Base-by-base conservation (phyloP, 1,140 invertebrate genomes). In the Maconellicoccus hirsutus region DNA sequence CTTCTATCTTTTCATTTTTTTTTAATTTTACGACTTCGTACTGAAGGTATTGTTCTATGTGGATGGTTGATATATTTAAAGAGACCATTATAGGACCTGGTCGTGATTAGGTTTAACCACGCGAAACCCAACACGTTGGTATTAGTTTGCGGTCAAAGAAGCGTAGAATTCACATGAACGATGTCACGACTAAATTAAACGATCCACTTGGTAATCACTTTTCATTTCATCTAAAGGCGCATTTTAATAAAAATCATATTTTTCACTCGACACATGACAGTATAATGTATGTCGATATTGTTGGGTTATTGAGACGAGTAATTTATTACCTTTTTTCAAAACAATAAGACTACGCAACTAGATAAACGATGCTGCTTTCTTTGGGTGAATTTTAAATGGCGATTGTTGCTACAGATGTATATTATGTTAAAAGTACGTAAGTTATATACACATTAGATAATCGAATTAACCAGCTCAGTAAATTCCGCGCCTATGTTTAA, bases 161-260 rank as follows among this genome's bases (percentile, higher is more conserved):
- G 29, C 29, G 29, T 6, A 33, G 29, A 33, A 33, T 33, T 33
- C 29, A 33, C 29, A 33, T 33, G 4, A 33, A 52, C 42, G 42
- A 52, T 19, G 42, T 52, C 42, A 52, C 42, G 42, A 52, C n/a
- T 12, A 33, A 33, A 52, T 19, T 52, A 52, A 14, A 52, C 42
- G 12, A 16, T 16, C 12, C n/a, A 3, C 10, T 16, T 8, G n/a
- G 12, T 16, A 52, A 52, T 52, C 42, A 52, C 42, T 52, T 52
- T 52, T 52, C 42, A 52, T 52, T 52, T 52, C 42, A 52, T 52
- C n/a, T 19, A 52, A 8, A 16, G 42, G 12, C 12, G n/a, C 16
- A 52, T 52, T 52, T 52, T 16, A 52, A 52, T 52, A 52, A 52
- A 52, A 52, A 52, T 52, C 42, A 52, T 52, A 52, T 52, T 52